Evolutionary conservation across 2,888 invertebrate species (phyloP).

Genomic region (Melikaiella ostensackeni): DNA sequence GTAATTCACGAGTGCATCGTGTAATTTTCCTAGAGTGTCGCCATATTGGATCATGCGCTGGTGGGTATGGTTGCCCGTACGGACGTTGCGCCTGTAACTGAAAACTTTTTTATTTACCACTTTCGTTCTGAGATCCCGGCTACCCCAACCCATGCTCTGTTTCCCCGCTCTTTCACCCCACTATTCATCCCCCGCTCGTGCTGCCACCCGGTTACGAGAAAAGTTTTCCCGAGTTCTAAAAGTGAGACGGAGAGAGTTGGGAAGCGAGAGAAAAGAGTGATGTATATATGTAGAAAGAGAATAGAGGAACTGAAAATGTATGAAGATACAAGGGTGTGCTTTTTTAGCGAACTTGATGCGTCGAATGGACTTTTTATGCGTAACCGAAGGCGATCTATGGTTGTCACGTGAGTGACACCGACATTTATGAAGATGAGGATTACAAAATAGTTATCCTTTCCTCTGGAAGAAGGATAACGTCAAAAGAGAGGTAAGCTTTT

Average conservation of each 20-base stretch:
- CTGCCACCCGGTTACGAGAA: slow-evolving; percentile 61
- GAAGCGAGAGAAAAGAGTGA: slow-evolving; percentile 1
- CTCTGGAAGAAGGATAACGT: not conserved
- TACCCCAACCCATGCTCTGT: slow-evolving; percentile 46
- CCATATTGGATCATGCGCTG: slow-evolving; percentile 34
- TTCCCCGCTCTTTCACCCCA: slow-evolving; percentile 50
- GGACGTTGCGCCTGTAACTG: slow-evolving; percentile 42
- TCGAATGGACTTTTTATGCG: slow-evolving; percentile 27
- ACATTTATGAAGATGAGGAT: slow-evolving; percentile 26
- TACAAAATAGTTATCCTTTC: slow-evolving; percentile 6
- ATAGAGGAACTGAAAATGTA: not conserved
- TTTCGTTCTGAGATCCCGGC: slow-evolving; percentile 52
- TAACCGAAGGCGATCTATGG: slow-evolving; percentile 3
- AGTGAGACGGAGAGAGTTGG: slow-evolving; percentile 21
- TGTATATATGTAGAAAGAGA: slow-evolving; percentile 23
- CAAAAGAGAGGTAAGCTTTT: not conserved
- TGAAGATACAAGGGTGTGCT: slow-evolving; percentile 4
- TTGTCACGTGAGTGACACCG: slow-evolving; percentile 15
- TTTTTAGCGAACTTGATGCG: slow-evolving; percentile 30
- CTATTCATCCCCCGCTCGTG: slow-evolving; percentile 46
- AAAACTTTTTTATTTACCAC: slow-evolving; percentile 56
- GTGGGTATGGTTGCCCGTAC: not conserved
- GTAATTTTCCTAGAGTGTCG: not conserved
- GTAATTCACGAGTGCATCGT: slow-evolving; percentile 20
- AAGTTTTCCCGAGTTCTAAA: slow-evolving; percentile 62